Conservation (phyloP, 2,888 invertebrate species). For the Pherbina coryleti region DNA sequence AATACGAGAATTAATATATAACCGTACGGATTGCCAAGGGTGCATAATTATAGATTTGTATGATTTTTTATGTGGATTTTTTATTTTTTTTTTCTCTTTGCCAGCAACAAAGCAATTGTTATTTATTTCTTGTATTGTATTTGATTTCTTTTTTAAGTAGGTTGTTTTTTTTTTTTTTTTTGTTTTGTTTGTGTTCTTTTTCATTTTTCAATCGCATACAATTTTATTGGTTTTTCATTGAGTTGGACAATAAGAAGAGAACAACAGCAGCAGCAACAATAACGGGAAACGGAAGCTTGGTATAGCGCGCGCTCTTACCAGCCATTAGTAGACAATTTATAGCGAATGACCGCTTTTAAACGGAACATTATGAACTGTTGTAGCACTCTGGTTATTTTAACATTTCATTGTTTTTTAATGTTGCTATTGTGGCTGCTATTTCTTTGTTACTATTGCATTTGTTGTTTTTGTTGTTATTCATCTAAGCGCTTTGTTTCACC, state of each 20-base stretch:
- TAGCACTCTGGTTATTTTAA: background rate
- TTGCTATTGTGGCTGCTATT: slow-evolving; percentile 7
- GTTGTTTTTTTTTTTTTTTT: background rate
- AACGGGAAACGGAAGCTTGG: slow-evolving; percentile 23
- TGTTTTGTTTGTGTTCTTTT: too few species aligned
- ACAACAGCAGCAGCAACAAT: background rate
- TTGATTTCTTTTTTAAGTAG: too few species aligned
- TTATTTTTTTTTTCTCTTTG: too few species aligned
- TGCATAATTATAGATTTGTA: too few species aligned
- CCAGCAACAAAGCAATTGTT: too few species aligned
- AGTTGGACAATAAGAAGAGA: background rate
- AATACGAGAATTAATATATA: too few species aligned
- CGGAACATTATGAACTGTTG: slow-evolving; percentile 13
- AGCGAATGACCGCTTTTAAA: slow-evolving; percentile 30
- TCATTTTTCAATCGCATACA: background rate
- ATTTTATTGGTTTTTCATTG: background rate
- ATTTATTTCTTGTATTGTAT: too few species aligned
- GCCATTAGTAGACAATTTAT: slow-evolving; percentile 31
- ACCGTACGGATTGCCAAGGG: too few species aligned
- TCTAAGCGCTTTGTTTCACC: too few species aligned
- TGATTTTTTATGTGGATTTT: too few species aligned
- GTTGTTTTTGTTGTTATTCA: background rate
- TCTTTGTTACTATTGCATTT: background rate
- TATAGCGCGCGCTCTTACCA: background rate
- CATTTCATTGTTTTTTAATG: background rate